Evolutionary conservation across 2,797 vertebrate genomes (phyloP), one percentile per base, ranked within the genome.

Genomic region (Trachurus trachurus): DNA sequence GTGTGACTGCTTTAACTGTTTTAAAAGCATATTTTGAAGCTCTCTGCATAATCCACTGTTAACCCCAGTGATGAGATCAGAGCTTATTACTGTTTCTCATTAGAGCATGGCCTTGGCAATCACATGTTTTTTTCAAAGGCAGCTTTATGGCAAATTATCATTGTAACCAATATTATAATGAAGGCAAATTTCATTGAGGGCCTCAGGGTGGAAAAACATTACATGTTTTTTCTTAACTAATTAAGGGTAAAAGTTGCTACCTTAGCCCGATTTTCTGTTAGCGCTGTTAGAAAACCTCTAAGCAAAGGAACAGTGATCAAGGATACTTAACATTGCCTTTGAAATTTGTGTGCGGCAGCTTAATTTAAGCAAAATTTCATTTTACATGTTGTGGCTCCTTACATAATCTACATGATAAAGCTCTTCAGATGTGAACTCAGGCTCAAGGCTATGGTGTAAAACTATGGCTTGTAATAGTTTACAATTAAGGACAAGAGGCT

Each of bases 61-160:
- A 89, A 89, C 88, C 90, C 60, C 47, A 21, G 58, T 81, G 88
- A 92, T 89, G 89, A 91, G 89, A 89, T 90, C 89, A 89, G 70
- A 84, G 71, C 75, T 74, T 84, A 87, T 85, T 88, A 83, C 71
- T 34, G 70, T 73, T 79, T 68, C 88, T 87, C 88, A 92, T 93
- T 92, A 93, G 79, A 85, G 50, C 67, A 34, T 63, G 77, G 66
- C 84, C 88, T 88, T 81, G 73, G 70, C 69, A 77, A 74, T 88
- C 76, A 52, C 82, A 66, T 82, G 81, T 80, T 88, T 90, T 56
- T 56, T 56, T 34, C 62, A 74, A 88, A 73, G 65, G 44, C 11
- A 5, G 68, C 66, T 84, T 76, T 80, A 71, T 81, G 73, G 82
- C 44, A 81, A 86, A 84, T 86, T 85, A 79, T 82, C 67, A 82